phyloP scores from a whole-genome alignment of 1,140 invertebrate genomes.

The Drosophila orosa region DNA sequence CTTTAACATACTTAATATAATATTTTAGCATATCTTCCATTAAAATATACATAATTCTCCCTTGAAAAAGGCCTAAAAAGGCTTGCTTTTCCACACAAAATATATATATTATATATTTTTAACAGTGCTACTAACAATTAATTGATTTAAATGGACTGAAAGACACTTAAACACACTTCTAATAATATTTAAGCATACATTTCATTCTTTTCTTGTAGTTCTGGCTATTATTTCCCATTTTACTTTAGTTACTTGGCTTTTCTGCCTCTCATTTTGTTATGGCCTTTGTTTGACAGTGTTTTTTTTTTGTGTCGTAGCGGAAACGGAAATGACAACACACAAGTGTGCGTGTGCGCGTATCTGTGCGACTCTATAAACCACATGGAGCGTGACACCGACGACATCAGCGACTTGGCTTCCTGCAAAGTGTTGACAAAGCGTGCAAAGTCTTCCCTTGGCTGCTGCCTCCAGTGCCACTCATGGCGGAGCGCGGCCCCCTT shows the following conservation, averaged over 20 bases:
- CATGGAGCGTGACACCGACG: conserved; percentile 62
- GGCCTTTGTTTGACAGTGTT: conserved; percentile 24
- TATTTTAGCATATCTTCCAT: no score
- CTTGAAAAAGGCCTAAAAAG: no score
- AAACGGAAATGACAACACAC: conserved; percentile 69
- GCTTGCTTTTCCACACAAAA: no score
- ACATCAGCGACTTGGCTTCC: conserved; percentile 57
- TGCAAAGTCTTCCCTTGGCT: conserved; percentile 28
- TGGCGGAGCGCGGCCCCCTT: background rate
- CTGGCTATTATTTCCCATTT: background rate
- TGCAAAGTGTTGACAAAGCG: conserved; percentile 65
- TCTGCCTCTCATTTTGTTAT: conserved; percentile 8
- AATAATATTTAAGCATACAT: background rate
- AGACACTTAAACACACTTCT: background rate
- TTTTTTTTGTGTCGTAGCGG: conserved; percentile 41
- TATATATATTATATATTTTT: no score
- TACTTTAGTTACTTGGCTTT: background rate
- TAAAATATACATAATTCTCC: no score
- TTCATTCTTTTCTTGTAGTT: background rate
- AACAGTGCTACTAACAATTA: no score
- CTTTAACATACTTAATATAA: no score
- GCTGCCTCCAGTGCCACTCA: conserved; percentile 11
- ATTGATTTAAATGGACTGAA: no score
- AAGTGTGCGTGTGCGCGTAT: conserved; percentile 7
- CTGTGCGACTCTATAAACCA: conserved; percentile 36